Evolutionary conservation across 2,113 vertebrate species (phyloP).

Genomic region (Dunckerocampus dactyliophorus): DNA sequence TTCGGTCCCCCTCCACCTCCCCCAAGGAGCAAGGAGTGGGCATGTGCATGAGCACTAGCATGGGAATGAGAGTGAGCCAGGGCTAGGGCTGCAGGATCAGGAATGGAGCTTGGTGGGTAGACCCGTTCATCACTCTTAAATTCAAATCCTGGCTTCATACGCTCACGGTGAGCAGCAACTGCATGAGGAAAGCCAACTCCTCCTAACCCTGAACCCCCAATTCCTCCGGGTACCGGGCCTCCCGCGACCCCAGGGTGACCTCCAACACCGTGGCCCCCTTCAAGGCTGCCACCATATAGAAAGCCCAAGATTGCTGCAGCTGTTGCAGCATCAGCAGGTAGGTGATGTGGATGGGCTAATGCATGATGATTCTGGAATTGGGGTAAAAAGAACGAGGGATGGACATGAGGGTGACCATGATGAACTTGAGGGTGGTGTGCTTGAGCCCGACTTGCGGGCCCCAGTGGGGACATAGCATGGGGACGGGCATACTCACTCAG

Average conservation of each 20-base stretch:
- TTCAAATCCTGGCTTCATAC: conserved; percentile 92
- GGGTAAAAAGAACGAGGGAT: conserved; percentile 77
- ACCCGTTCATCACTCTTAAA: conserved; percentile 77
- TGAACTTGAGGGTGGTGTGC: conserved; percentile 72
- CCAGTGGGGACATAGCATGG: conserved; percentile 91
- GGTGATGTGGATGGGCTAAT: conserved; percentile 71
- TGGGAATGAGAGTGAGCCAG: conserved; percentile 74
- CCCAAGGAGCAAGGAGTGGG: conserved; percentile 72
- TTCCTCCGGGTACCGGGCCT: conserved; percentile 72
- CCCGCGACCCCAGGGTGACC: conserved; percentile 67
- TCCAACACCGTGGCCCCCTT: conserved; percentile 66
- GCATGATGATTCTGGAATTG: conserved; percentile 77
- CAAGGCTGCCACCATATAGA: conserved; percentile 73
- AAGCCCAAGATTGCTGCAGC: conserved; percentile 78
- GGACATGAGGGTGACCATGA: conserved; percentile 73
- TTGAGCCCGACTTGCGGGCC: conserved; percentile 62
- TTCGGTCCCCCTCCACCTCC: conserved; percentile 59
- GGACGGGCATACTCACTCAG: conserved; percentile 96
- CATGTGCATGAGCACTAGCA: conserved; percentile 52
- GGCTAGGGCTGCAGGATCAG: conserved; percentile 65
- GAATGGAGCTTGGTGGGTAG: conserved; percentile 62
- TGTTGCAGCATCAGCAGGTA: conserved; percentile 74
- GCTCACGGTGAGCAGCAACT: conserved; percentile 82
- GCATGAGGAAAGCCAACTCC: conserved; percentile 74
- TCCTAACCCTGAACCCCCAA: conserved; percentile 71